Evolutionary conservation across 2,888 invertebrate genomes (phyloP).

Genomic region (Drosophila borborema): DNA sequence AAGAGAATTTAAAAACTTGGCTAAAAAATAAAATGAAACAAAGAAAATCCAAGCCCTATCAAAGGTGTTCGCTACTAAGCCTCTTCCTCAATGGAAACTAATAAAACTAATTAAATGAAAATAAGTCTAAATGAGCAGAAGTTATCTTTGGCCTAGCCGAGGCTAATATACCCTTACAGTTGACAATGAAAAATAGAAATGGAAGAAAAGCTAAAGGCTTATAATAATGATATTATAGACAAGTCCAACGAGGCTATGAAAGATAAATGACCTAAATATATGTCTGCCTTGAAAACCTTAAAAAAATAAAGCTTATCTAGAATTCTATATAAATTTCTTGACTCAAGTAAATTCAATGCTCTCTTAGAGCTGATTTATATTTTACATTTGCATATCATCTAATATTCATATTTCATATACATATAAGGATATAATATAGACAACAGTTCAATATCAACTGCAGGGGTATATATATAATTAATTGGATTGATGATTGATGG

Average conservation of each 20-base stretch:
- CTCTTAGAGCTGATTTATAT: too few relatives aligned
- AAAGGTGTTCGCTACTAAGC: conserved; percentile 26
- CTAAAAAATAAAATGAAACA: conserved; percentile 13
- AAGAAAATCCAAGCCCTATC: background rate
- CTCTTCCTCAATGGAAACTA: conserved; percentile 14
- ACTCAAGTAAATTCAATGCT: too few relatives aligned
- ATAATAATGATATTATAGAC: background rate
- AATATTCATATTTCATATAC: background rate
- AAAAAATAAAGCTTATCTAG: too few relatives aligned
- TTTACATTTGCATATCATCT: too few relatives aligned
- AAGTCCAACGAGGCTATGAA: background rate
- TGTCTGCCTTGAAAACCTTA: too few relatives aligned
- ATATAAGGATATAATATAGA: background rate
- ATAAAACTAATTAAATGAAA: conserved; percentile 1
- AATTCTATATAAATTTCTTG: too few relatives aligned
- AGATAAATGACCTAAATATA: too few relatives aligned
- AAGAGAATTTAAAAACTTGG: conserved; percentile 6
- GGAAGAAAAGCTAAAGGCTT: background rate
- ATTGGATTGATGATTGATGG: background rate
- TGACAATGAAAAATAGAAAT: background rate
- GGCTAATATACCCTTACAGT: conserved; percentile 17
- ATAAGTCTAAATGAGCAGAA: conserved; percentile 11
- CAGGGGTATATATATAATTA: conserved; percentile 22
- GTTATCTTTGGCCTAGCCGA: conserved; percentile 11
- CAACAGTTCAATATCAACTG: background rate